phyloP scores from a whole-genome alignment of 2,888 invertebrate genomes.

The Ophion costatus region DNA sequence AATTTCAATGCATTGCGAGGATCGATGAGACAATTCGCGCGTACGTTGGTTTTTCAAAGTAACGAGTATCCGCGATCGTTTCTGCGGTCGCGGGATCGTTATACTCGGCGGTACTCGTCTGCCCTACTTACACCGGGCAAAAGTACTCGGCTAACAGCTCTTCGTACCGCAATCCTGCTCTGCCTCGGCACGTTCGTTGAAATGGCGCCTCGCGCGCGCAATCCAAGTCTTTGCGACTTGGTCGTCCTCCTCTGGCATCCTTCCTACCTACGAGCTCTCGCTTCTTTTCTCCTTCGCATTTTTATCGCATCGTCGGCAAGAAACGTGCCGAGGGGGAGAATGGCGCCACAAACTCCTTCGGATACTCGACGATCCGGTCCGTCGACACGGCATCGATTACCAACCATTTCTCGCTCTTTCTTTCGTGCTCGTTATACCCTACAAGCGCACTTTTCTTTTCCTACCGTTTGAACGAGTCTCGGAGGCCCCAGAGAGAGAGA shows the following conservation, averaged over 20 bases:
- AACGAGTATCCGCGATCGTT: background rate
- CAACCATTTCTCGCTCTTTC: background rate
- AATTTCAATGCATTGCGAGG: too few relatives aligned
- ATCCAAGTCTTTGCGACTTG: constrained; percentile 14
- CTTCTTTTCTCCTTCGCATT: background rate
- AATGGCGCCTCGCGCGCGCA: constrained; percentile 32
- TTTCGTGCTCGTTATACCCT: background rate
- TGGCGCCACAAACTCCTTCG: constrained; percentile 48
- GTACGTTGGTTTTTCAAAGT: too few relatives aligned
- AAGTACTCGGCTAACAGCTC: constrained; percentile 34
- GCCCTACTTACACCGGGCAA: constrained; percentile 56
- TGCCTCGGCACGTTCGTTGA: background rate
- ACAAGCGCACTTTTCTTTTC: background rate
- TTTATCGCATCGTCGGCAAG: constrained; percentile 17
- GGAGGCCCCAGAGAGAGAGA: too few relatives aligned
- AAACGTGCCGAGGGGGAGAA: constrained; percentile 21
- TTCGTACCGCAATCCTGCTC: background rate
- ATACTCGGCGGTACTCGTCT: constrained; percentile 31
- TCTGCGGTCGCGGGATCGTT: background rate
- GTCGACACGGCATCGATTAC: constrained; percentile 29
- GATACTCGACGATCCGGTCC: constrained; percentile 48
- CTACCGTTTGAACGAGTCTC: background rate
- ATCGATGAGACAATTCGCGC: too few relatives aligned
- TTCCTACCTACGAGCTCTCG: constrained; percentile 14
- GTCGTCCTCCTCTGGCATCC: constrained; percentile 25